Evolutionary conservation across 2,797 vertebrate species (phyloP).

Genomic region (Paratrypauchen microcephalus): DNA sequence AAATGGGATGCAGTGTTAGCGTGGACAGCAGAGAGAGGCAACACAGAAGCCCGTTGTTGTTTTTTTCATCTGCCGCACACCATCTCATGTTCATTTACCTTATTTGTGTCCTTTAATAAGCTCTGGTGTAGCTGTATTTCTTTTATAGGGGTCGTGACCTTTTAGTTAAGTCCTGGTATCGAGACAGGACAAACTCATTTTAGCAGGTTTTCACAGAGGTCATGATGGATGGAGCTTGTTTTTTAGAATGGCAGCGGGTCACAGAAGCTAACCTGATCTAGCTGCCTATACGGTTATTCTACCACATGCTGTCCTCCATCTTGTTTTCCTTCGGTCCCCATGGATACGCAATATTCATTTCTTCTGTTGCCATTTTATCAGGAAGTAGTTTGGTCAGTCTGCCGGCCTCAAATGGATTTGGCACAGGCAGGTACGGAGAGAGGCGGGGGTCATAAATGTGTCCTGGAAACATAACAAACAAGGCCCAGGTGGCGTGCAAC

Average conservation of each 20-base stretch:
- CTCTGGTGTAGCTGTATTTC: conserved; percentile 12
- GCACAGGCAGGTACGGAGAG: conserved; percentile 3
- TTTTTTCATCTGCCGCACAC: conserved; percentile 28
- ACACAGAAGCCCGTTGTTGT: neutral
- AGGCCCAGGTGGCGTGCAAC: conserved; percentile 11
- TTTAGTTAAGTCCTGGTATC: conserved; percentile 36
- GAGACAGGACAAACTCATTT: conserved; percentile 19
- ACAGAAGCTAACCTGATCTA: conserved; percentile 42
- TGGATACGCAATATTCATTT: conserved; percentile 33
- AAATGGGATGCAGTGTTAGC: no score
- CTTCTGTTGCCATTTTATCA: conserved; percentile 37
- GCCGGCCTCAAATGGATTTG: conserved; percentile 8
- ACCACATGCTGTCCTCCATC: conserved; percentile 7
- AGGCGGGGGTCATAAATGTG: conserved; percentile 31
- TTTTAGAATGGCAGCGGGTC: conserved; percentile 44
- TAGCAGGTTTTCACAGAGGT: conserved; percentile 36
- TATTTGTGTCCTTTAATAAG: conserved; percentile 35
- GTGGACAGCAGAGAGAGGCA: no score
- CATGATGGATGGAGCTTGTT: conserved; percentile 64
- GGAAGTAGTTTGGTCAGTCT: conserved; percentile 45
- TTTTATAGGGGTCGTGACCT: conserved; percentile 45
- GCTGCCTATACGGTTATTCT: conserved; percentile 38
- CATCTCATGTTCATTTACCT: conserved; percentile 18
- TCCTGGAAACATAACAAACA: conserved; percentile 28
- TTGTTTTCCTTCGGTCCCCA: conserved; percentile 24